Conservation (phyloP, 2,113 vertebrate species). For the Lonchura striata region DNA sequence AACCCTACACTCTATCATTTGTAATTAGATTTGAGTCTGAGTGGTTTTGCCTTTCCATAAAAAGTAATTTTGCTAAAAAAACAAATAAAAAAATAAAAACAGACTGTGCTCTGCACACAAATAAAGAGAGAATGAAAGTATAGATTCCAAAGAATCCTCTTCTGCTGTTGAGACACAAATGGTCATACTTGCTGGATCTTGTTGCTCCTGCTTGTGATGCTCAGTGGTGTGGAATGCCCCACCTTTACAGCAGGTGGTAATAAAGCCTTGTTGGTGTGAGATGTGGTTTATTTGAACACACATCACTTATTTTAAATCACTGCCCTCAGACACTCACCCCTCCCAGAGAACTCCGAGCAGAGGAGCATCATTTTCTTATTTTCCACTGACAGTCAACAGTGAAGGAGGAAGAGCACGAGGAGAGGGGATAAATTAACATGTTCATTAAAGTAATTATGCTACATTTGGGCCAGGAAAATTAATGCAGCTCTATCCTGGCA, state of each 20-base stretch:
- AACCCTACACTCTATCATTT: neutral
- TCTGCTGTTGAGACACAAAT: neutral
- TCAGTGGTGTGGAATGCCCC: neutral
- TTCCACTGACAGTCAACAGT: neutral
- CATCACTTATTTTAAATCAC: neutral
- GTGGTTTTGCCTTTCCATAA: neutral
- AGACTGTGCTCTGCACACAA: neutral
- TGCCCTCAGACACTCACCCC: neutral
- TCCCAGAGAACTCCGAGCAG: neutral
- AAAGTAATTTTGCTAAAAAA: neutral
- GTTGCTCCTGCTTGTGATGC: neutral
- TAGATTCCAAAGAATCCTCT: neutral
- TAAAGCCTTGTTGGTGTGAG: neutral
- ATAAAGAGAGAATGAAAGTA: neutral
- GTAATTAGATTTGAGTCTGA: slow-evolving; percentile 56
- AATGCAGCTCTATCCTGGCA: neutral
- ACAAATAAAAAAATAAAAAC: neutral
- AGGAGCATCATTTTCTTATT: neutral
- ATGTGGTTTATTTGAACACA: neutral
- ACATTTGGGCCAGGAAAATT: neutral
- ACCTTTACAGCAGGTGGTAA: neutral
- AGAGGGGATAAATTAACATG: neutral
- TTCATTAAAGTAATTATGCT: slow-evolving; percentile 25
- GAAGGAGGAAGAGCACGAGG: neutral
- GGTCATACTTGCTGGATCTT: neutral